Conservation (phyloP, 2,888 invertebrate genomes). For the Lasioglossum villosulum region DNA sequence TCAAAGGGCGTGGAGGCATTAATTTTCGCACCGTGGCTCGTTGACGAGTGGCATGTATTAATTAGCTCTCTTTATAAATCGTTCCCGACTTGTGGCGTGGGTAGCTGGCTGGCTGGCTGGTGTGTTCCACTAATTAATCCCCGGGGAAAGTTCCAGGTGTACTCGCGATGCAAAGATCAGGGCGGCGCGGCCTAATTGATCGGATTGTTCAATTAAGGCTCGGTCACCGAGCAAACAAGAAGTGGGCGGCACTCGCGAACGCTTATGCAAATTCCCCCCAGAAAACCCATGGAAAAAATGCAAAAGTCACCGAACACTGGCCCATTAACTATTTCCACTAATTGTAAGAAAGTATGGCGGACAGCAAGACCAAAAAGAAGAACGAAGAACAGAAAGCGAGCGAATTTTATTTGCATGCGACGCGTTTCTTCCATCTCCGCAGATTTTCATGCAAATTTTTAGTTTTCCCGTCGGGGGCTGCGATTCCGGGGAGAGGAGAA, state of each 20-base stretch:
- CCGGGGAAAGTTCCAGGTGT: conserved; percentile 46
- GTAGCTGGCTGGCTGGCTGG: background rate
- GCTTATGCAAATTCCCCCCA: conserved; percentile 43
- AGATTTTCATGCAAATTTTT: background rate
- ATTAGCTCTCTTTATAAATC: conserved; percentile 50
- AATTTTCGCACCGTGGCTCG: conserved; percentile 38
- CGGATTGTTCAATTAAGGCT: conserved; percentile 61
- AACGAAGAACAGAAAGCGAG: background rate
- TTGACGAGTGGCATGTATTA: conserved; percentile 51
- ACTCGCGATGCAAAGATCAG: conserved; percentile 45
- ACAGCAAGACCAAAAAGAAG: background rate
- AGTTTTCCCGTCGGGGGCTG: background rate
- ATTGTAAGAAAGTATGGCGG: background rate
- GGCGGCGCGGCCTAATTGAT: conserved; percentile 61
- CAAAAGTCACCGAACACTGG: conserved; percentile 20
- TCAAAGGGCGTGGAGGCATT: conserved; percentile 45
- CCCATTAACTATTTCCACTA: background rate
- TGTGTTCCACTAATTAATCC: conserved; percentile 45
- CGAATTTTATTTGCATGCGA: conserved; percentile 2
- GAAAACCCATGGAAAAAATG: conserved; percentile 37
- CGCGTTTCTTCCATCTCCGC: background rate
- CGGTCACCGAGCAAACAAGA: conserved; percentile 50
- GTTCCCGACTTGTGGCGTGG: background rate
- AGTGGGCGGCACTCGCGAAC: conserved; percentile 35
- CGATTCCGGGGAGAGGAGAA: background rate